Evolutionary conservation across 2,113 vertebrate genomes (phyloP).

Genomic region (Hemichromis elongatus): DNA sequence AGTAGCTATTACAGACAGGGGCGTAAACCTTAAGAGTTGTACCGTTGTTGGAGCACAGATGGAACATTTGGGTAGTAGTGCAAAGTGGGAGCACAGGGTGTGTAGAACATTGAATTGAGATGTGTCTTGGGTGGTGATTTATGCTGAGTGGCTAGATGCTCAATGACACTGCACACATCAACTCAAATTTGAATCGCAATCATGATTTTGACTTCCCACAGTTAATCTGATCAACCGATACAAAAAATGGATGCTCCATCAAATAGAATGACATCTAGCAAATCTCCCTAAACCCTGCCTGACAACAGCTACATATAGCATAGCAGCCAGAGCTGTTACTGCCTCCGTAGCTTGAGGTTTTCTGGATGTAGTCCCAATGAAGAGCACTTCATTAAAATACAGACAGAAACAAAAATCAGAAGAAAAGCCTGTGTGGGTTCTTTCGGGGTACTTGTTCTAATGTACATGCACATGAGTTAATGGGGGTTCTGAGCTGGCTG

Average conservation of each 20-base stretch:
- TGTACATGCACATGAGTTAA: background rate
- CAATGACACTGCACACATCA: background rate
- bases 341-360: background rate
- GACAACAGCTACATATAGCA: background rate
- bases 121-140: background rate
- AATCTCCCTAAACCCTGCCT: rapidly evolving
- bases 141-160: background rate
- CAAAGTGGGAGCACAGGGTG: background rate
- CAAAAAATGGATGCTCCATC: background rate
- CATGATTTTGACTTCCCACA: background rate
- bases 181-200: background rate
- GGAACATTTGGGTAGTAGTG: background rate
- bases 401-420: background rate
- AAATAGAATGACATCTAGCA: background rate
- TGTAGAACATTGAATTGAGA: background rate
- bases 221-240: background rate
- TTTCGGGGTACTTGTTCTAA: background rate
- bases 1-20: background rate
- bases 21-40: background rate
- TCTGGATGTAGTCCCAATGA: background rate
- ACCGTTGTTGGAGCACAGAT: background rate
- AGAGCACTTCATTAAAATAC: background rate
- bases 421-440: background rate
- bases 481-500: background rate
- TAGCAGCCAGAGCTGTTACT: background rate